Conservation (phyloP, 2,888 invertebrate species). For the Nomada flava region DNA sequence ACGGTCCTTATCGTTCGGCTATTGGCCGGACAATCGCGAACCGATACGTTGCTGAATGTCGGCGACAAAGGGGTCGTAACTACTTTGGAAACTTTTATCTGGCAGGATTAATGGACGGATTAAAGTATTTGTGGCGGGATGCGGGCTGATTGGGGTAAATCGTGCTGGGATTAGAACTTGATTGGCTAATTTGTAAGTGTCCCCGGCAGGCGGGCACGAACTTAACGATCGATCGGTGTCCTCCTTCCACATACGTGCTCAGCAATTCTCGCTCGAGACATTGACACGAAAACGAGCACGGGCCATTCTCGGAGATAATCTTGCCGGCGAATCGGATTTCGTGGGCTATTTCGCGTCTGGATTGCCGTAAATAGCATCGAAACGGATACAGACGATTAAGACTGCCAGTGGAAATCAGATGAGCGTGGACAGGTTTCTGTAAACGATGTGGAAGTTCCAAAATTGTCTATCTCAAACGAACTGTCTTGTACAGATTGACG, state of each 20-base stretch:
- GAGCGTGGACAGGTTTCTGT: background rate
- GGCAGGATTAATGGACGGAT: slow-evolving; percentile 83
- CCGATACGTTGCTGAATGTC: slow-evolving; percentile 65
- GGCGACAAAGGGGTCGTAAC: slow-evolving; percentile 83
- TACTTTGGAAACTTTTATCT: slow-evolving; percentile 83
- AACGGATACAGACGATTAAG: background rate
- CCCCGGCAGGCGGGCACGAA: slow-evolving; percentile 78
- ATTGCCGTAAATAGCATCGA: background rate
- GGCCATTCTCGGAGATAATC: slow-evolving; percentile 19
- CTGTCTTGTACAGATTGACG: background rate
- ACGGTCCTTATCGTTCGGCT: slow-evolving; percentile 48
- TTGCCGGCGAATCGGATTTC: slow-evolving; percentile 2
- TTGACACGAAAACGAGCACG: slow-evolving; percentile 17
- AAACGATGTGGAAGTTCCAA: background rate
- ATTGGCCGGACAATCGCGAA: slow-evolving; percentile 58
- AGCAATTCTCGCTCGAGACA: slow-evolving; percentile 42
- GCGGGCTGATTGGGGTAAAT: slow-evolving; percentile 82
- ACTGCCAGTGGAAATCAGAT: background rate
- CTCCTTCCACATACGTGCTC: slow-evolving; percentile 62
- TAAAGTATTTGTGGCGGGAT: slow-evolving; percentile 83
- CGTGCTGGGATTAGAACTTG: slow-evolving; percentile 83
- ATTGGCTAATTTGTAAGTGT: slow-evolving; percentile 85
- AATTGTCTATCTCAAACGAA: background rate
- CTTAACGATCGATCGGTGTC: slow-evolving; percentile 81
- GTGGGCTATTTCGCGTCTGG: background rate